phyloP scores from a whole-genome alignment of 1,140 invertebrate species.

The Asbolus verrucosus region DNA sequence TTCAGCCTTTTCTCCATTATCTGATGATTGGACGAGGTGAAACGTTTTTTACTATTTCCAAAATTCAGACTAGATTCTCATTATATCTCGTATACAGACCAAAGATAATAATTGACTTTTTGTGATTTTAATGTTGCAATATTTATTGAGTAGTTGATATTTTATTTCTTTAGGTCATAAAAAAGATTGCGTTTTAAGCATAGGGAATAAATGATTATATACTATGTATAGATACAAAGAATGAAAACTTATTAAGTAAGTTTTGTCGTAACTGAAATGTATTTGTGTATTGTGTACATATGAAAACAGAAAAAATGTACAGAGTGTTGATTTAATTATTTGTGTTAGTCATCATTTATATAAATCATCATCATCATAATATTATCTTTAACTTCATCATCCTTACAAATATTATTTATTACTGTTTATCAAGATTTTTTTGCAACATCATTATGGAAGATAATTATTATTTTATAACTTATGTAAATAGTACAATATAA shows the following conservation, averaged over 20 bases:
- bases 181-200: not conserved
- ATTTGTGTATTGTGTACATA: constrained; percentile 48
- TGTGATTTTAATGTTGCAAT: constrained; percentile 60
- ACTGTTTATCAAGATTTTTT: too few relatives aligned
- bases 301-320: constrained; percentile 33
- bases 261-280: constrained; percentile 33
- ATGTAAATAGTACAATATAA: too few relatives aligned
- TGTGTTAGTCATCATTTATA: too few relatives aligned
- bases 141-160: constrained; percentile 52
- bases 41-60: constrained; percentile 42
- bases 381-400: too few relatives aligned
- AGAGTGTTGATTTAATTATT: too few relatives aligned
- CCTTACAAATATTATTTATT: too few relatives aligned
- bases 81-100: constrained; percentile 48
- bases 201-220: constrained; percentile 51
- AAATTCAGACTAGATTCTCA: not conserved
- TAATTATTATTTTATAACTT: too few relatives aligned
- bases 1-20: constrained; percentile 62
- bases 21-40: constrained; percentile 64
- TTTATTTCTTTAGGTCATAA: constrained; percentile 34
- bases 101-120: constrained; percentile 55
- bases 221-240: constrained; percentile 54
- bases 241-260: constrained; percentile 55
- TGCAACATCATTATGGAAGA: too few relatives aligned
- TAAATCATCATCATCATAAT: too few relatives aligned